phyloP scores from a whole-genome alignment of 2,797 vertebrate genomes.

The Miichthys miiuy region DNA sequence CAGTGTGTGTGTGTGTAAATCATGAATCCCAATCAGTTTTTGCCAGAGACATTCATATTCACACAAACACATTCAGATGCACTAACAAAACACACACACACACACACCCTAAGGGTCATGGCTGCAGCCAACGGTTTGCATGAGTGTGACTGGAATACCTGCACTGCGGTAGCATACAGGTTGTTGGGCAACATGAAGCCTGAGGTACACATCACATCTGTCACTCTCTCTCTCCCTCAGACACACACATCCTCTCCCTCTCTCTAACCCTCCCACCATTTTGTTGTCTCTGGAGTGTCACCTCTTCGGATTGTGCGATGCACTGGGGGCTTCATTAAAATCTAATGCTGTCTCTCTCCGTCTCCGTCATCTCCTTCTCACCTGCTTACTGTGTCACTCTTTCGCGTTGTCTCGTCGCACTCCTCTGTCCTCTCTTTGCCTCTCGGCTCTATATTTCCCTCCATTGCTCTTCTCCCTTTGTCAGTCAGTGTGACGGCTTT shows the following conservation, averaged over 20 bases:
- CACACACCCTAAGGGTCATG: not conserved
- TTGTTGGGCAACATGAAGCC: conserved; percentile 21
- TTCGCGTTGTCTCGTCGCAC: not conserved
- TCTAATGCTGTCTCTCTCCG: conserved; percentile 10
- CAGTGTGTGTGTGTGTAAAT: not conserved
- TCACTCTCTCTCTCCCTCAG: not conserved
- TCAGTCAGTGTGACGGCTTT: not conserved
- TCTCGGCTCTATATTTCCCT: not conserved
- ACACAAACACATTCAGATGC: not conserved
- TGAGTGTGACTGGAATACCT: conserved; percentile 31
- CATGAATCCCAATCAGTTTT: conserved; percentile 27
- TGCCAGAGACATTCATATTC: not conserved
- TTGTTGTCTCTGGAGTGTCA: conserved; percentile 45
- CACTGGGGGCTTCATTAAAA: conserved; percentile 59
- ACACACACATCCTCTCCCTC: not conserved
- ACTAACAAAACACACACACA: not conserved
- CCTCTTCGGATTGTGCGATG: conserved; percentile 40
- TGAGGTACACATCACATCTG: conserved; percentile 13
- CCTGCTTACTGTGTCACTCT: conserved; percentile 20
- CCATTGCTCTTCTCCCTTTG: not conserved
- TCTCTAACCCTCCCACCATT: conserved; percentile 3
- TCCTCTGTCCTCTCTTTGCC: not conserved
- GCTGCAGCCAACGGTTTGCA: not conserved
- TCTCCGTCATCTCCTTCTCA: not conserved
- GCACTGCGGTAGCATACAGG: conserved; percentile 27